Evolutionary conservation across 2,113 vertebrate species (phyloP).

Genomic region (Phalacrocorax pelagicus): DNA sequence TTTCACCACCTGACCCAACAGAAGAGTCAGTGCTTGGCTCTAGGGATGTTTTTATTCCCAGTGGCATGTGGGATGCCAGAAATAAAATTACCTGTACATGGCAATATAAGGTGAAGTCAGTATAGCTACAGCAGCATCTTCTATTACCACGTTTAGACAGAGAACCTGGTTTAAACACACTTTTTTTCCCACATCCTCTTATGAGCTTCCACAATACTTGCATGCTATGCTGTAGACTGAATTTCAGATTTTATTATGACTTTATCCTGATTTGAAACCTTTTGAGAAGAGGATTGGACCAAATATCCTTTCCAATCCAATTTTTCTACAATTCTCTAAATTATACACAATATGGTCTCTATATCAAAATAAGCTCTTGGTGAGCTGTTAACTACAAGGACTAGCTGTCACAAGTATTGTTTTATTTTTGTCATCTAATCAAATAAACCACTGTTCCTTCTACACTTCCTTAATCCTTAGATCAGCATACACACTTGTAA

Average conservation of each 20-base stretch:
- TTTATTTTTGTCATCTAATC: neutral
- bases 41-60: conserved; percentile 1
- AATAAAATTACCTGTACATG: neutral
- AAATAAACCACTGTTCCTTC: neutral
- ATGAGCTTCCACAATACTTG: neutral
- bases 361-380: neutral
- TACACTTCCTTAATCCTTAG: neutral
- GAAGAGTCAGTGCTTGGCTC: neutral
- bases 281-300: neutral
- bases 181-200: neutral
- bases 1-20: neutral
- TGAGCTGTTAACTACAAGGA: neutral
- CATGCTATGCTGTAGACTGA: neutral
- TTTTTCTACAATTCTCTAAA: neutral
- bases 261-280: neutral
- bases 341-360: neutral
- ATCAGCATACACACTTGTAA: neutral
- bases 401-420: neutral
- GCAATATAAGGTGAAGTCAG: neutral
- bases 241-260: neutral
- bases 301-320: neutral
- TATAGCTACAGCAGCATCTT: neutral
- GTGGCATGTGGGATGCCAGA: neutral
- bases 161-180: neutral
- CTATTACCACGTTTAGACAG: neutral